Evolutionary conservation across 2,888 invertebrate species (phyloP).

Genomic region (Baronia brevicornis): DNA sequence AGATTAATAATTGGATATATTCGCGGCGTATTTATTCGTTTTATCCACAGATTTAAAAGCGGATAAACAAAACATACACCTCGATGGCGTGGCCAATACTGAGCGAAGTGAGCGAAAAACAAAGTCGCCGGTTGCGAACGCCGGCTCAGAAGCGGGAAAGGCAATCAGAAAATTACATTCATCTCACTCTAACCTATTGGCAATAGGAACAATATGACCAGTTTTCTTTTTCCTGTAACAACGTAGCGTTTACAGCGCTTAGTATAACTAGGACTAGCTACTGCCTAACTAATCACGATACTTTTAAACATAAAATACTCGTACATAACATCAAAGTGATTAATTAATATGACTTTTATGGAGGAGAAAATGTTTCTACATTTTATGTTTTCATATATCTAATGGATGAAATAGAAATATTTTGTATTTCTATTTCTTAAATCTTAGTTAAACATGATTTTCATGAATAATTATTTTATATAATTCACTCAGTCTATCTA

Average conservation of each 20-base stretch:
- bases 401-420: no score
- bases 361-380: no score
- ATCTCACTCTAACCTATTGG: constrained; percentile 37
- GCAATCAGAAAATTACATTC: constrained; percentile 45
- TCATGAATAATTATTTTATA: no score
- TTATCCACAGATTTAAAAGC: constrained; percentile 30
- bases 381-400: no score
- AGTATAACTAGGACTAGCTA: constrained; percentile 23
- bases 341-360: no score
- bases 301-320: no score
- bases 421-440: no score
- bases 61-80: constrained; percentile 38
- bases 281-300: constrained; percentile 33
- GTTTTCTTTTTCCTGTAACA: constrained; percentile 35
- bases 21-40: constrained; percentile 36
- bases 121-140: constrained; percentile 39
- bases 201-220: constrained; percentile 12
- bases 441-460: no score
- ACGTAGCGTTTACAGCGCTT: constrained; percentile 23
- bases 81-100: constrained; percentile 56
- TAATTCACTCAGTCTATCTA: no score
- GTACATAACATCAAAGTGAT: no score
- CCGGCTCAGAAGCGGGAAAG: constrained; percentile 31
- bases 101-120: constrained; percentile 43
- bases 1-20: constrained; percentile 31